Evolutionary conservation across 2,888 invertebrate species (phyloP).

Genomic region (Apocheima hispidaria): DNA sequence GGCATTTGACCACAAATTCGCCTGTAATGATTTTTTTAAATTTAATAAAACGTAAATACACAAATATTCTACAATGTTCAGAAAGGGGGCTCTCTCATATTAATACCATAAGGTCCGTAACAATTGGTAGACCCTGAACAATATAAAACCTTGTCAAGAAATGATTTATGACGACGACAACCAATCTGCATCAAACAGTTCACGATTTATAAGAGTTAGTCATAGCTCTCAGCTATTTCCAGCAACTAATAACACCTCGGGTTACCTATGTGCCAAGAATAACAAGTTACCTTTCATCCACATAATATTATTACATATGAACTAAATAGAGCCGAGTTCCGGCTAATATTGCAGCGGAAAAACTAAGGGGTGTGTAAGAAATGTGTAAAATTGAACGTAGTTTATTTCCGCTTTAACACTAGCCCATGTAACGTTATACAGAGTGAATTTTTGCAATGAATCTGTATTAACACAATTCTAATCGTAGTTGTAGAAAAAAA

Average conservation of each 20-base stretch:
- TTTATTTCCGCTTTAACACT: too few relatives aligned
- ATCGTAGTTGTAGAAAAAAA: too few relatives aligned
- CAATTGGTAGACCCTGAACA: constrained; percentile 17
- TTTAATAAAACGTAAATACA: too few relatives aligned
- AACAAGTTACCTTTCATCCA: constrained; percentile 21
- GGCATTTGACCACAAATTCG: too few relatives aligned
- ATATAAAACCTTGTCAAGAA: constrained; percentile 12
- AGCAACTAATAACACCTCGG: constrained; percentile 18
- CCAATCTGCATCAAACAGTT: constrained; percentile 5
- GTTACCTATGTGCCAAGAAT: constrained; percentile 23
- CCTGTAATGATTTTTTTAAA: too few relatives aligned
- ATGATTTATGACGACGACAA: constrained; percentile 6
- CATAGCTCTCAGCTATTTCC: constrained; percentile 18
- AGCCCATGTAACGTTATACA: too few relatives aligned
- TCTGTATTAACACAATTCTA: too few relatives aligned
- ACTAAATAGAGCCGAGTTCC: neutral
- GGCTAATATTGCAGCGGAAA: neutral
- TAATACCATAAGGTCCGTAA: neutral
- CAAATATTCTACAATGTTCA: too few relatives aligned
- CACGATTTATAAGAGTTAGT: constrained; percentile 15
- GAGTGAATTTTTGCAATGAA: too few relatives aligned
- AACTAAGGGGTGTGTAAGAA: neutral
- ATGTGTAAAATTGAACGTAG: neutral
- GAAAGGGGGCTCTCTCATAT: neutral
- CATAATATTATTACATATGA: constrained; percentile 24